Evolutionary conservation across 2,888 invertebrate species (phyloP).

Genomic region (Rhamphomyia laevipes): DNA sequence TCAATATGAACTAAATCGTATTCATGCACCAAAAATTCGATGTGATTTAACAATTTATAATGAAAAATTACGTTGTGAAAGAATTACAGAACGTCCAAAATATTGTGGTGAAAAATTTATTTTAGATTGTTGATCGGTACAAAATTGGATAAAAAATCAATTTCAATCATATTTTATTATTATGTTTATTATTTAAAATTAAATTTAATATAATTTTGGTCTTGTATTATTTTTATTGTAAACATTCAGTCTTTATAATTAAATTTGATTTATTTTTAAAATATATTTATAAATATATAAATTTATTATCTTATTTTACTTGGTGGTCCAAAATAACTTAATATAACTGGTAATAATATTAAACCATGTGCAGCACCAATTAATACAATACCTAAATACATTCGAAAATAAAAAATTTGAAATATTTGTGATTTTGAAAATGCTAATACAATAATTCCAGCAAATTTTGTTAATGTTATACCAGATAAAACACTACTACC

Average conservation of each 20-base stretch:
- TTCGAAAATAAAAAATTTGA: conserved; percentile 86
- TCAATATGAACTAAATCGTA: conserved; percentile 16
- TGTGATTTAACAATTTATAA: conserved; percentile 30
- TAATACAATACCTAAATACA: conserved; percentile 88
- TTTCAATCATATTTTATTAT: too few relatives aligned
- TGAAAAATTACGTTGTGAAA: conserved; percentile 26
- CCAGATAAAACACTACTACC: conserved; percentile 90
- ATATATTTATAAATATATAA: not conserved
- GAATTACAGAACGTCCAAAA: conserved; percentile 26
- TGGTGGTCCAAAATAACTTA: conserved; percentile 60
- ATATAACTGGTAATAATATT: conserved; percentile 78
- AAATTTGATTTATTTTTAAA: not conserved
- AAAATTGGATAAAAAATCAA: too few relatives aligned
- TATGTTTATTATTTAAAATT: too few relatives aligned
- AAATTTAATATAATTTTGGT: not conserved
- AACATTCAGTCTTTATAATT: too few relatives aligned
- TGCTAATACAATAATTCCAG: conserved; percentile 76
- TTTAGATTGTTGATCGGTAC: conserved; percentile 13
- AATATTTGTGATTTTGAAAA: conserved; percentile 84
- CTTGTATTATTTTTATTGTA: too few relatives aligned
- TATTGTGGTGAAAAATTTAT: conserved; percentile 29
- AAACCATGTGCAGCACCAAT: conserved; percentile 87
- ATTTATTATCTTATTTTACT: conserved; percentile 4
- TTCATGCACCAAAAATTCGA: conserved; percentile 27
- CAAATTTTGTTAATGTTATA: conserved; percentile 89